Evolutionary conservation across 2,888 invertebrate species (phyloP).

Genomic region (Ormyrus rosae): DNA sequence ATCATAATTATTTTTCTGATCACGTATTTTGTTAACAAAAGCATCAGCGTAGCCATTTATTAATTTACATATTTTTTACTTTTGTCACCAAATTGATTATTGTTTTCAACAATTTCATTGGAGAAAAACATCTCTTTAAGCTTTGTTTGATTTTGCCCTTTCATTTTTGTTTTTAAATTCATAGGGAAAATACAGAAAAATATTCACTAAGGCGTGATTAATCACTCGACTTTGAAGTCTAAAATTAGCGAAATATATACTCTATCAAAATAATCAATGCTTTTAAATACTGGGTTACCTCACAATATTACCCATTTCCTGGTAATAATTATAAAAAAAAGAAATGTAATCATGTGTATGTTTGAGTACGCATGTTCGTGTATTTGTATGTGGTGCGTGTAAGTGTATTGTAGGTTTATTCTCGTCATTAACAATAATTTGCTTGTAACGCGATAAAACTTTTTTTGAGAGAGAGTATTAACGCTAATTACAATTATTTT

Average conservation of each 20-base stretch:
- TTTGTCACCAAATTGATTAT: too few relatives aligned
- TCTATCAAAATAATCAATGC: conserved; percentile 49
- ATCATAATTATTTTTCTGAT: conserved; percentile 19
- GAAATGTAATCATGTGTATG: conserved; percentile 9
- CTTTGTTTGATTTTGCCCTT: conserved; percentile 38
- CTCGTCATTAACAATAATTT: conserved; percentile 54
- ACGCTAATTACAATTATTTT: conserved; percentile 62
- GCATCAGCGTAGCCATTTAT: conserved; percentile 30
- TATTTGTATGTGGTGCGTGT: conserved; percentile 19
- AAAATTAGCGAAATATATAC: conserved; percentile 32
- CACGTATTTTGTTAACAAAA: conserved; percentile 30
- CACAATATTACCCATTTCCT: conserved; percentile 38
- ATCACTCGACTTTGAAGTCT: conserved; percentile 42
- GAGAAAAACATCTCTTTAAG: conserved; percentile 23
- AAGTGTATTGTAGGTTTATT: conserved; percentile 7
- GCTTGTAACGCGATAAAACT: conserved; percentile 54
- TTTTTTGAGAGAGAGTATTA: conserved; percentile 44
- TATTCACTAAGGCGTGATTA: conserved; percentile 21
- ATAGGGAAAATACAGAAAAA: conserved; percentile 26
- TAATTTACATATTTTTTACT: conserved; percentile 14
- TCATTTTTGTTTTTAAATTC: conserved; percentile 18
- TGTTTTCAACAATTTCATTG: conserved; percentile 14
- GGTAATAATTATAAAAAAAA: conserved; percentile 42
- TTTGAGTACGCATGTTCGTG: conserved; percentile 25
- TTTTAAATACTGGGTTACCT: conserved; percentile 47